A percentile compares a stretch with the other conserved stretches of the same genome.
phyloP scores from a whole-genome alignment of 1,140 invertebrate genomes.

The Alviniconcha marisindica region DNA sequence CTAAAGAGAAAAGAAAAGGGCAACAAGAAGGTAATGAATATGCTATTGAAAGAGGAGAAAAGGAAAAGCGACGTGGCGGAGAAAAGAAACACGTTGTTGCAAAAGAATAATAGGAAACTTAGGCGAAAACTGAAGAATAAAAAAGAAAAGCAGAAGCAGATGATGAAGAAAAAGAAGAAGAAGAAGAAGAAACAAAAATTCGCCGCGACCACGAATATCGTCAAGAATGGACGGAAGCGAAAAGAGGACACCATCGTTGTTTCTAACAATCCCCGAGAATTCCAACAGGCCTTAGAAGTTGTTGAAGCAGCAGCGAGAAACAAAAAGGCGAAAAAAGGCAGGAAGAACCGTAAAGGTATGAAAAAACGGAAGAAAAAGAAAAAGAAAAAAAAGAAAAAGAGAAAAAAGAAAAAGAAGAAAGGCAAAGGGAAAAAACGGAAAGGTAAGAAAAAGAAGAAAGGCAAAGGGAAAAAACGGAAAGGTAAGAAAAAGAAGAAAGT shows the following conservation, averaged over 20 bases:
- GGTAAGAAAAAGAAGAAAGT: background rate
- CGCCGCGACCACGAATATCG: background rate
- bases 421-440: background rate
- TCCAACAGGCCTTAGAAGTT: background rate
- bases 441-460: constrained; percentile 6
- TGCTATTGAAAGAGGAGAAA: background rate
- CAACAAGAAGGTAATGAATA: background rate
- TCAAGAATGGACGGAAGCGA: background rate
- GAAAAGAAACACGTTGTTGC: background rate
- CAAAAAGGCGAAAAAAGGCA: background rate
- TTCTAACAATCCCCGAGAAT: background rate
- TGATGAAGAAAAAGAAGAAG: background rate
- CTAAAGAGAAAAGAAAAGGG: background rate
- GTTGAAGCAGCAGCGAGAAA: background rate
- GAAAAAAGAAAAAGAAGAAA: background rate
- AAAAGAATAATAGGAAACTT: background rate
- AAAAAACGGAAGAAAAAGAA: background rate
- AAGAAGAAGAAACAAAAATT: background rate
- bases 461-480: background rate
- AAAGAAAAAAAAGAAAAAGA: background rate
- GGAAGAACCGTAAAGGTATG: background rate
- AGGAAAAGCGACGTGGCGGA: background rate
- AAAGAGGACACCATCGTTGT: constrained; percentile 10
- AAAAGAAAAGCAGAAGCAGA: background rate
- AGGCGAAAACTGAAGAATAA: background rate